These are phyloP conservation scores for Dendrocincla tyrannina DNA, from an alignment of 2,797 vertebrate species.

Conservation along the genomic window DNA sequence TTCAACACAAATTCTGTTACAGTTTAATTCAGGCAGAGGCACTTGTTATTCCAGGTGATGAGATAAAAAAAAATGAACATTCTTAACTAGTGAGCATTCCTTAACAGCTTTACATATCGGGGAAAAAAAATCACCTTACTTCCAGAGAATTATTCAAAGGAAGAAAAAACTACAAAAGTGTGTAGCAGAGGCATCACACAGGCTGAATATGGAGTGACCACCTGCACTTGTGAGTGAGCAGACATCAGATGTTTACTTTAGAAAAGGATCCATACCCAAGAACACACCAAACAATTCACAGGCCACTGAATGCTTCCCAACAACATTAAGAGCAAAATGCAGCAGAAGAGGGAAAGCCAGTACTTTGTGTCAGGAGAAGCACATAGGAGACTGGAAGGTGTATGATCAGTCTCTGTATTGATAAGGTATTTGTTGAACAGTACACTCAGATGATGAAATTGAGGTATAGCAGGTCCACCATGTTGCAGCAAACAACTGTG, in stretches of 20 bases:
- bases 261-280: neutral
- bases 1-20: neutral
- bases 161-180: neutral
- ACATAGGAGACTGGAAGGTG: neutral
- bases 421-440: neutral
- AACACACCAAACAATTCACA: neutral
- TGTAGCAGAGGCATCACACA: neutral
- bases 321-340: neutral
- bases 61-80: neutral
- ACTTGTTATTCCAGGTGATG: neutral
- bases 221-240: neutral
- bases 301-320: neutral
- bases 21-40: neutral
- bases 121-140: neutral
- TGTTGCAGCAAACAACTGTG: neutral
- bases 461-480: neutral
- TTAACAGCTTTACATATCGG: neutral
- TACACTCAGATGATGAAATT: neutral
- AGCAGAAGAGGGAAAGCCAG: neutral
- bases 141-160: neutral
- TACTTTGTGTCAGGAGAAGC: neutral
- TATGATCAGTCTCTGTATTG: neutral
- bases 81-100: neutral
- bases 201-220: neutral
- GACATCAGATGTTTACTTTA: neutral